Percentiles rank a stretch among this genome's conserved stretches.
Evolutionary conservation across 2,888 invertebrate species (phyloP).

Genomic region (Lepidocyrtoides sp.): DNA sequence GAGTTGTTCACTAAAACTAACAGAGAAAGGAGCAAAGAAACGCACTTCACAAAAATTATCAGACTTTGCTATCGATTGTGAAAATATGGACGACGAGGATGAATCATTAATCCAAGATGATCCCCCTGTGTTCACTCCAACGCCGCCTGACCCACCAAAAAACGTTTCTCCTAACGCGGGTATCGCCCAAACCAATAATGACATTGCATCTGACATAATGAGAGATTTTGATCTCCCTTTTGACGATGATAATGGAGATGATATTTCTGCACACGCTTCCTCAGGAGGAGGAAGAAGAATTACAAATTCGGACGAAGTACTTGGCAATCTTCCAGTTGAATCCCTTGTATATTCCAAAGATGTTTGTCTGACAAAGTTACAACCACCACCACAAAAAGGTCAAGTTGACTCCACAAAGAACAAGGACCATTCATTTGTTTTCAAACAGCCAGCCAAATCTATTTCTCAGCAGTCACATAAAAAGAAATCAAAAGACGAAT

Average conservation of each 20-base stretch:
- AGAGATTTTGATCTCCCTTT: background rate
- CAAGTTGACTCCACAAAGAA: background rate
- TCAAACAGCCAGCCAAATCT: conserved; percentile 1
- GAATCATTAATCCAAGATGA: background rate
- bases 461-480: conserved; percentile 4
- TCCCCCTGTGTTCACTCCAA: background rate
- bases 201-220: conserved; percentile 4
- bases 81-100: background rate
- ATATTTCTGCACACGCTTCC: no score
- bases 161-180: no score
- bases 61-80: no score
- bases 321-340: background rate
- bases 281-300: no score
- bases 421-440: background rate
- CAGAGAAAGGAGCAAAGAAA: no score
- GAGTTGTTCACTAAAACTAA: background rate
- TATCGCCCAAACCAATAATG: background rate
- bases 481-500: conserved; percentile 4
- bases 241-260: background rate
- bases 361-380: no score
- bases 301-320: conserved; percentile 51
- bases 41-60: no score
- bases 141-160: background rate
- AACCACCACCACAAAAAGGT: background rate
- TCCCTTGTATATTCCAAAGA: no score